These are phyloP conservation scores for Drosophila sulfurigaster DNA, from an alignment of 1,140 invertebrate genomes.

Conservation along the genomic window DNA sequence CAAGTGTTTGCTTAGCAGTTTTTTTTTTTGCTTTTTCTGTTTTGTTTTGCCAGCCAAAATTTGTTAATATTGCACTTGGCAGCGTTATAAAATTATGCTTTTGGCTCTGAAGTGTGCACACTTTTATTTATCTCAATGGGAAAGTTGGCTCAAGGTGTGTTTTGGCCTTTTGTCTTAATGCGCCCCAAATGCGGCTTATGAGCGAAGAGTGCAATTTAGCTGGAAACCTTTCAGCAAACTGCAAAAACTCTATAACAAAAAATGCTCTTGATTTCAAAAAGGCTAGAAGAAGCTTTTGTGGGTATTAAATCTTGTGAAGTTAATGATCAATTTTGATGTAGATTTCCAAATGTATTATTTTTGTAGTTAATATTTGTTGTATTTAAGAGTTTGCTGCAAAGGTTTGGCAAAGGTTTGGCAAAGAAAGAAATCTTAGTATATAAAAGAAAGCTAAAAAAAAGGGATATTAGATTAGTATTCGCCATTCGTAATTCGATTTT, in stretches of 20 bases:
- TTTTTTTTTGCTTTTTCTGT: conserved; percentile 12
- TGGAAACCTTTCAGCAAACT: not conserved
- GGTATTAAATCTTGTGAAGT: not conserved
- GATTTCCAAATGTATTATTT: no score
- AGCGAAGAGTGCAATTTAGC: not conserved
- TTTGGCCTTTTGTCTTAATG: conserved; percentile 20
- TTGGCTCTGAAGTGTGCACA: conserved; percentile 25
- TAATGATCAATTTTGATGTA: not conserved
- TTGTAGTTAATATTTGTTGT: no score
- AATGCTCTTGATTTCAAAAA: not conserved
- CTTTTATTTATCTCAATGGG: conserved; percentile 19
- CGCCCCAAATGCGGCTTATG: conserved; percentile 14
- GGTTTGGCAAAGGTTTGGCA: no score
- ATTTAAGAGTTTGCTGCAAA: no score
- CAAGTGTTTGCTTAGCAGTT: conserved; percentile 43
- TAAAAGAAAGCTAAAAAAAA: no score
- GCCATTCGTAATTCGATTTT: no score
- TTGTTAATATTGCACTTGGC: conserved; percentile 51
- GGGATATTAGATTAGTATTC: no score
- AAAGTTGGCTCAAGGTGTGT: conserved; percentile 18
- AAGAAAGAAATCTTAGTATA: no score
- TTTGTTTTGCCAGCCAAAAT: conserved; percentile 1
- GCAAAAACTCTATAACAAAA: conserved; percentile 2
- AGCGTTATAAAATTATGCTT: conserved; percentile 2
- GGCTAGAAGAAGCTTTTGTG: not conserved